Conservation (phyloP, 2,797 vertebrate genomes). For the Anas bernieri region DNA sequence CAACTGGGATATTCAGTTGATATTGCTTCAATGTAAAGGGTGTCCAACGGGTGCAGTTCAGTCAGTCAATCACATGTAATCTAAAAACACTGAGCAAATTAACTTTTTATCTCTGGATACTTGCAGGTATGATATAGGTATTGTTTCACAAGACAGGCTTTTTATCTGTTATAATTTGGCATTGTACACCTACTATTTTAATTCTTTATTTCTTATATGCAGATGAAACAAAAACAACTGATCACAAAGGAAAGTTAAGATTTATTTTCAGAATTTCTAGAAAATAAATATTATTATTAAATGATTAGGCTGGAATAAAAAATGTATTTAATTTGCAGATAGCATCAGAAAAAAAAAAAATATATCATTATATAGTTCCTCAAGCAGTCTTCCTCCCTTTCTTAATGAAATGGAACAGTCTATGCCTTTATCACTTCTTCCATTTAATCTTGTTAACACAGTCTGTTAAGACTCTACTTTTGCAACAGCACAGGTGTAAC, state of each 20-base stretch:
- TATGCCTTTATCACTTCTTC: constrained; percentile 79
- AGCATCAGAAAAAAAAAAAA: not conserved
- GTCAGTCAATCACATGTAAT: not conserved
- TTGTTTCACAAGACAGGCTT: not conserved
- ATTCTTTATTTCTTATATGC: not conserved
- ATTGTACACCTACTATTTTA: not conserved
- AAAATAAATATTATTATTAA: not conserved
- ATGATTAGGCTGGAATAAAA: not conserved
- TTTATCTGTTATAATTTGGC: not conserved
- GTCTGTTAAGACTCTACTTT: constrained; percentile 74
- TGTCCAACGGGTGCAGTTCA: not conserved
- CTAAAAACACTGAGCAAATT: not conserved
- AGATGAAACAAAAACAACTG: not conserved
- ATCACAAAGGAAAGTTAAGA: not conserved
- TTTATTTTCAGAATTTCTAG: not conserved
- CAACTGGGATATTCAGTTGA: not conserved
- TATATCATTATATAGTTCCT: constrained; percentile 1
- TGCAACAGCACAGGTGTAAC: constrained; percentile 68
- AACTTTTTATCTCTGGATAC: not conserved
- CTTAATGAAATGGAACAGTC: constrained; percentile 79
- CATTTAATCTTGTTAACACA: constrained; percentile 85
- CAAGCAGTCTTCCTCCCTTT: constrained; percentile 65
- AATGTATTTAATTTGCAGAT: not conserved
- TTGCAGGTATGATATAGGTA: not conserved
- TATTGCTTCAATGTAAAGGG: not conserved